Percentiles rank a stretch among this genome's conserved stretches.
Conservation (phyloP, 2,113 vertebrate genomes). For the Anolis sagrei region DNA sequence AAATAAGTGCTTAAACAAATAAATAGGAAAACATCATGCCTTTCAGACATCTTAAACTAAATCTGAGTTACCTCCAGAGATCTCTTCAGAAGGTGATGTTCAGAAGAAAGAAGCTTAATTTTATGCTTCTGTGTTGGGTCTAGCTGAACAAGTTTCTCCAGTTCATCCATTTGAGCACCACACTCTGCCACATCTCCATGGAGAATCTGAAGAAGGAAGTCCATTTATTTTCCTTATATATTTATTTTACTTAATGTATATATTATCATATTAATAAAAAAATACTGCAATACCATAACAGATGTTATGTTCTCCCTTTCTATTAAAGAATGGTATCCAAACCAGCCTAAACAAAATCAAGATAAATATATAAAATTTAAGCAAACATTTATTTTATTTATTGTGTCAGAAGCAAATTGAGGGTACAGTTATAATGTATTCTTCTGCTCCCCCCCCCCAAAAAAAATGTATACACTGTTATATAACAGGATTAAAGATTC, state of each 20-base stretch:
- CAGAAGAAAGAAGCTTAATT: conserved; percentile 78
- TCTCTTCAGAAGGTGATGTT: conserved; percentile 79
- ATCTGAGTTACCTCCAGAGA: conserved; percentile 78
- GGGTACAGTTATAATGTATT: no score
- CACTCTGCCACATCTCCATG: conserved; percentile 86
- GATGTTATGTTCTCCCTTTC: not conserved
- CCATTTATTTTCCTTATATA: not conserved
- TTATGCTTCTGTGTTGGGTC: conserved; percentile 77
- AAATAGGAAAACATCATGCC: not conserved
- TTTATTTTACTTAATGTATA: not conserved
- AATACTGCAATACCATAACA: no score
- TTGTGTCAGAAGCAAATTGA: no score
- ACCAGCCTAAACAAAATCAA: not conserved
- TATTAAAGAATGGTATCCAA: not conserved
- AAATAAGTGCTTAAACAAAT: no score
- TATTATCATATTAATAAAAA: not conserved
- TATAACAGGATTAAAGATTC: no score
- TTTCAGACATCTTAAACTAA: conserved; percentile 5
- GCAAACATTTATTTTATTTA: no score
- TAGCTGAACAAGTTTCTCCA: conserved; percentile 80
- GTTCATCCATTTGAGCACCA: conserved; percentile 75
- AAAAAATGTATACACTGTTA: no score
- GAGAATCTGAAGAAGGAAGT: conserved; percentile 78
- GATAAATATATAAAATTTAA: not conserved
- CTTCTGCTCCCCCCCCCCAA: no score